A percentile compares a stretch with the other conserved stretches of the same genome.
Conservation (phyloP, 2,797 vertebrate species). For the Paguma larvata region DNA sequence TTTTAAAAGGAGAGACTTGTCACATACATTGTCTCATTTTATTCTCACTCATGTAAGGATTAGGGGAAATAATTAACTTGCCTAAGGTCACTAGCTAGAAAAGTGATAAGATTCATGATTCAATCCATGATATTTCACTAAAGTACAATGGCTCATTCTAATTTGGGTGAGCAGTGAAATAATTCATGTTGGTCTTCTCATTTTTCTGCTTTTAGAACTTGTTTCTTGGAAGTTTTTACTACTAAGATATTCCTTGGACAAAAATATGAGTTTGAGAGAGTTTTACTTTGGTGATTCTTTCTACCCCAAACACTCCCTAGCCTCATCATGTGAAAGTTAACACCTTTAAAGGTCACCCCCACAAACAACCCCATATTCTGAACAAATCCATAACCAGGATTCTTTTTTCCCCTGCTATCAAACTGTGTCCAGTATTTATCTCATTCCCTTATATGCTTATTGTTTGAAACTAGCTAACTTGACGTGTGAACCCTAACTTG, state of each 20-base stretch:
- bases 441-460: not conserved
- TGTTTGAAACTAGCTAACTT: not conserved
- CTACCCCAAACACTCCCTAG: not conserved
- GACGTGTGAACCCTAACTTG: rapidly evolving
- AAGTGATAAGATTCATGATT: conserved; percentile 62
- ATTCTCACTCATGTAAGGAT: not conserved
- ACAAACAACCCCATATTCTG: rapidly evolving
- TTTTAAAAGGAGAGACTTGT: not conserved
- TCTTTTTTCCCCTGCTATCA: not conserved
- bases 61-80: conserved; percentile 69
- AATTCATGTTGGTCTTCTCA: not conserved
- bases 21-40: not conserved
- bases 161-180: conserved; percentile 12
- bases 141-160: conserved; percentile 23
- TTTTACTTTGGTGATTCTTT: not conserved
- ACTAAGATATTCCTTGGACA: not conserved
- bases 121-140: not conserved
- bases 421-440: rapidly evolving
- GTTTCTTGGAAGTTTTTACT: conserved; percentile 1
- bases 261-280: not conserved
- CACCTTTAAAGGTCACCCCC: not conserved
- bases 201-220: conserved; percentile 10
- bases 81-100: conserved; percentile 35
- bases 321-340: not conserved
- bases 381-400: not conserved